These are phyloP conservation scores for Callorhinus ursinus DNA, from an alignment of 2,113 vertebrate species.

Conservation along the genomic window DNA sequence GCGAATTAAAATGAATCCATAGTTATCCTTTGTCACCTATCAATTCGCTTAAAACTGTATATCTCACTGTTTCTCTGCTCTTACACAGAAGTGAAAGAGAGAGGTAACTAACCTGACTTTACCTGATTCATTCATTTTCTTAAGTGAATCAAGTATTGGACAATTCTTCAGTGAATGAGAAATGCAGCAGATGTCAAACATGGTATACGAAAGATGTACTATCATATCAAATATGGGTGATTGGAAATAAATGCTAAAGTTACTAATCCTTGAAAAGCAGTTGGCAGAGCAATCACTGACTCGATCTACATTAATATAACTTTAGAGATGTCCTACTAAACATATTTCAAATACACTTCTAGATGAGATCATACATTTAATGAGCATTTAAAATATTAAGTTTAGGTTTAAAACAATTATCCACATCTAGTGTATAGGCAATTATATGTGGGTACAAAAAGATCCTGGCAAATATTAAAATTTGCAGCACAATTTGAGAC, in stretches of 20 bases:
- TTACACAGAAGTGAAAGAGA: slow-evolving; percentile 22
- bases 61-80: not conserved
- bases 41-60: not conserved
- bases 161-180: slow-evolving; percentile 10
- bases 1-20: not conserved
- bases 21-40: not conserved
- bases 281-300: not conserved
- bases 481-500: not conserved
- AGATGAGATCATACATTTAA: not conserved
- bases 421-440: not conserved
- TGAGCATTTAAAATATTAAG: slow-evolving; percentile 6
- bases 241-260: not conserved
- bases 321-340: not conserved
- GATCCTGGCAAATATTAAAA: not conserved
- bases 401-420: not conserved
- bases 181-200: slow-evolving; percentile 4
- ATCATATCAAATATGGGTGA: not conserved
- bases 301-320: not conserved
- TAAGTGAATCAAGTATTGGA: slow-evolving; percentile 1
- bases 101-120: not conserved
- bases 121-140: not conserved
- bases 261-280: not conserved
- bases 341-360: not conserved
- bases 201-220: not conserved
- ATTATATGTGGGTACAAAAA: not conserved